Conservation (phyloP, 2,113 vertebrate species). For the Phylloscopus whistleri region DNA sequence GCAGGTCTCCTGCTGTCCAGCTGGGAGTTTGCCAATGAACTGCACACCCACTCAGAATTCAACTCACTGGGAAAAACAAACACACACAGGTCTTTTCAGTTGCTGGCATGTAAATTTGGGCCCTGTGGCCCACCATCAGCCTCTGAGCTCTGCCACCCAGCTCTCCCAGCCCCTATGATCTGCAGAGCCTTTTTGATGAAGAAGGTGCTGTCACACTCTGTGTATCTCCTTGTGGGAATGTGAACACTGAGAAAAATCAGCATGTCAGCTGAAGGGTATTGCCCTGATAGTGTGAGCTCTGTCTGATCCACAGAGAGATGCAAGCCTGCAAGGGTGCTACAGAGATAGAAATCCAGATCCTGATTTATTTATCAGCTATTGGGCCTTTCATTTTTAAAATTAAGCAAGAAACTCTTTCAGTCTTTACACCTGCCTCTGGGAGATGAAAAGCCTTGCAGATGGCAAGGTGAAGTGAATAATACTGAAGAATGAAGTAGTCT, state of each 20-base stretch:
- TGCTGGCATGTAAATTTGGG: neutral
- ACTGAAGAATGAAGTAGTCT: neutral
- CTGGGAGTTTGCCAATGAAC: neutral
- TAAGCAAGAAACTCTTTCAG: neutral
- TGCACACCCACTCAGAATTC: neutral
- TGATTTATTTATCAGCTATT: neutral
- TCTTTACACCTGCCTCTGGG: neutral
- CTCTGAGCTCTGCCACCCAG: neutral
- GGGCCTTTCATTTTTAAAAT: neutral
- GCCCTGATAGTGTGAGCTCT: neutral
- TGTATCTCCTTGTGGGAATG: rapidly evolving
- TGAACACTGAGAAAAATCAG: neutral
- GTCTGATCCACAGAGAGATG: neutral
- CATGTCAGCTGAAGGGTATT: neutral
- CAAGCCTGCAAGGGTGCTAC: neutral
- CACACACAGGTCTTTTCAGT: rapidly evolving
- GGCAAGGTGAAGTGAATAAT: neutral
- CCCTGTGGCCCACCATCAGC: neutral
- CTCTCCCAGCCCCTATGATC: neutral
- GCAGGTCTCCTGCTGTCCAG: neutral
- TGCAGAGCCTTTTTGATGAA: neutral
- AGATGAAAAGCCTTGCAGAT: neutral
- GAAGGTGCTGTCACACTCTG: neutral
- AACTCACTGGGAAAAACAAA: neutral
- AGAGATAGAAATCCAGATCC: neutral